Evolutionary conservation across 64 coral and sea anemone genomes (phyloP).

Genomic region (Montipora sp.): DNA sequence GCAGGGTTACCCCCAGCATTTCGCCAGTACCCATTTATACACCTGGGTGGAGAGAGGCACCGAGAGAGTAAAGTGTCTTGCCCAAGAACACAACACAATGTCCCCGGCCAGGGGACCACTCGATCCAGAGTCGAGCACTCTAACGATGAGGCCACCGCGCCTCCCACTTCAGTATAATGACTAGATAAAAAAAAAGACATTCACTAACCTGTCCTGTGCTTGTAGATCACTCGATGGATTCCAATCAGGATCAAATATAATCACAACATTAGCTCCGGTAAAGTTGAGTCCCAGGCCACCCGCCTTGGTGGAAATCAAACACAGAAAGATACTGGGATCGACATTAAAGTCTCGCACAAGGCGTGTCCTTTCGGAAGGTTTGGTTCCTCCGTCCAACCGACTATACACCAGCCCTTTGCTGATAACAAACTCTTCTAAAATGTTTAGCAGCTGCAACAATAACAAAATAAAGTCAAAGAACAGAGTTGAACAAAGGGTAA

Average conservation of each 20-base stretch:
- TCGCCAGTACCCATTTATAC: too few species aligned
- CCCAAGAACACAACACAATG: too few species aligned
- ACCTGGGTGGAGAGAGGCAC: too few species aligned
- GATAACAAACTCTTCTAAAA: constrained; percentile 86
- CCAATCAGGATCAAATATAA: constrained; percentile 98
- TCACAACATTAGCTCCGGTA: constrained; percentile 93
- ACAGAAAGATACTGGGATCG: constrained; percentile 73
- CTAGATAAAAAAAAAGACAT: neutral
- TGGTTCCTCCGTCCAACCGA: constrained; percentile 84
- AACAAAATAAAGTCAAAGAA: neutral
- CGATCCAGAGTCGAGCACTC: too few species aligned
- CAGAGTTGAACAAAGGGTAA: neutral
- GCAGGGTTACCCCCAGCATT: too few species aligned
- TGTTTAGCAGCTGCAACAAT: constrained; percentile 78
- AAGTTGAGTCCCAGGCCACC: constrained; percentile 93
- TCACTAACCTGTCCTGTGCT: constrained; percentile 85
- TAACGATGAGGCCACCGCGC: too few species aligned
- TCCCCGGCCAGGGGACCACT: too few species aligned
- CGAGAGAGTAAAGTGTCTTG: too few species aligned
- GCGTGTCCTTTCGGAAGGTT: constrained; percentile 55
- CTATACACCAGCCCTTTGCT: constrained; percentile 82
- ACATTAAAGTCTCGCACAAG: constrained; percentile 93
- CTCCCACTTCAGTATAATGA: too few species aligned
- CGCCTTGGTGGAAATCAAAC: constrained; percentile 82
- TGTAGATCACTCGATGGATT: constrained; percentile 94